Percentiles rank a stretch among this genome's conserved stretches.
Evolutionary conservation across 2,113 vertebrate genomes (phyloP).

Genomic region (Thalassoma bifasciatum): DNA sequence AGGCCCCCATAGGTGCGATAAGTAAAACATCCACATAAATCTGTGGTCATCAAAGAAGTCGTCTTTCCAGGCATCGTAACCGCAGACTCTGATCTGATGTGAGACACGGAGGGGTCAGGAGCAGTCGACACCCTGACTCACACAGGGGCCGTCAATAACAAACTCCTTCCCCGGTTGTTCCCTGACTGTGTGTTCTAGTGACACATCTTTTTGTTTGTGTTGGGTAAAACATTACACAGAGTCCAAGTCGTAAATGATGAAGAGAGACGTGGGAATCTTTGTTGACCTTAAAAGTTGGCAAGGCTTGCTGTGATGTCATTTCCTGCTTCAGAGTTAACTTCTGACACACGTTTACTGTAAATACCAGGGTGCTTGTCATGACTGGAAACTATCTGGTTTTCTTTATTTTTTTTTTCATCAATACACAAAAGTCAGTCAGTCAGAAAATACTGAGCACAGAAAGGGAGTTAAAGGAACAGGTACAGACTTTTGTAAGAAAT

Average conservation of each 20-base stretch:
- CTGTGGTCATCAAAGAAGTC: constrained; percentile 75
- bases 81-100: constrained; percentile 58
- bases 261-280: constrained; percentile 55
- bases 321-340: constrained; percentile 45
- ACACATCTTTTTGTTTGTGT: constrained; percentile 69
- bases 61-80: constrained; percentile 54
- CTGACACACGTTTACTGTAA: constrained; percentile 48
- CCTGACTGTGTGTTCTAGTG: constrained; percentile 28
- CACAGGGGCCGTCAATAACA: constrained; percentile 62
- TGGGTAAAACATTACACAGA: constrained; percentile 64
- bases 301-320: constrained; percentile 60
- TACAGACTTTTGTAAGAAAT: neutral
- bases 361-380: neutral
- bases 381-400: neutral
- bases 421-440: neutral
- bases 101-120: constrained; percentile 62
- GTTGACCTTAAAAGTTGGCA: constrained; percentile 45
- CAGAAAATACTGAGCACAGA: no score
- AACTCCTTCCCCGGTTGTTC: constrained; percentile 33
- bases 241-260: constrained; percentile 61
- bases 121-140: constrained; percentile 62
- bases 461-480: no score
- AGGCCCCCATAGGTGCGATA: constrained; percentile 62
- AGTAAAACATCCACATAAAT: constrained; percentile 76
- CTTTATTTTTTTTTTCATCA: neutral